Evolutionary conservation across 2,113 vertebrate genomes (phyloP), one percentile per base, ranked within the genome.

Genomic region (Rostratula benghalensis): DNA sequence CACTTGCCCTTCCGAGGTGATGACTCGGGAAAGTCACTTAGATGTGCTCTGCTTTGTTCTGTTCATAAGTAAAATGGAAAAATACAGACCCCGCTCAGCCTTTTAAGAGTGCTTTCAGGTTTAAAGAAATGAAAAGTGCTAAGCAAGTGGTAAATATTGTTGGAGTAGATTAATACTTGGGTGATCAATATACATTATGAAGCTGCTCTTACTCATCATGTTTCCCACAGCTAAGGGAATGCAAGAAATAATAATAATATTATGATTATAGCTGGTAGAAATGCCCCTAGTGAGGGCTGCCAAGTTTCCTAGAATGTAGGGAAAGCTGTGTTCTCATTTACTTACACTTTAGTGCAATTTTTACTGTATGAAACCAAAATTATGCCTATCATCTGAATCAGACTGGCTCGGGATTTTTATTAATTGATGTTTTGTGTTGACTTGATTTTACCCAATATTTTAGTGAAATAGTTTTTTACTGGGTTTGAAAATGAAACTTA

Each of bases 101-200:
- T 92, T 92, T 87, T 65, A 76, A 54, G 96, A 79, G 21, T 57
- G 41, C 50, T 69, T 91, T 93, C 81, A 89, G 67, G 59, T 83
- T 92, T 91, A 92, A 94, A 90, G 88, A 94, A 93, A 93, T 95
- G 59, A 94, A 91, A 96, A 94, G 53, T 89, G 67, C 77, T 83
- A 96, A 93, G 61, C 2, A 15, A 95, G 63, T 89, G 31, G 73
- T 84, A 96, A 90, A 90, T 84, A 91, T 82, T 93, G 56, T 93
- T 95, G 89, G 45, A 75, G 81, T 35, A 96, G 89, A 91, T 94
- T 96, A 93, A 95, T 96, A 94, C 69, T 85, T 84, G 11, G 17
- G 33, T 89, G 70, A 95, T 96, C 94, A 82, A 94, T 96, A 98
- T 56, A 84, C 97, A 97, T 98, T 98, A 98, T 85, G 76, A 83